These are phyloP conservation scores for Odontocolon sp. DNA, from an alignment of 2,888 invertebrate genomes.

Conservation along the genomic window DNA sequence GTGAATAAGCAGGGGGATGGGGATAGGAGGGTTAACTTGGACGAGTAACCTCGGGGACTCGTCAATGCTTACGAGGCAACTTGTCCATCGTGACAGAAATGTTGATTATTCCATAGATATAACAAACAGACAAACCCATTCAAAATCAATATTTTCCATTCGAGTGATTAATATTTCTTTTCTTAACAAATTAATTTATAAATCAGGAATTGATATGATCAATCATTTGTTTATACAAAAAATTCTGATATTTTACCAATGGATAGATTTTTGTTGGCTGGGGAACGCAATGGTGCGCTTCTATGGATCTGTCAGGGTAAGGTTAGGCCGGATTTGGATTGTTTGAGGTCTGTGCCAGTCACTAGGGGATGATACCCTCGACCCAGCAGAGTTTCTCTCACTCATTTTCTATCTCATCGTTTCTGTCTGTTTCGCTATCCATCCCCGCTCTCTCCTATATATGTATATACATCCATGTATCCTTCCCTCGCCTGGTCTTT, in stretches of 20 bases:
- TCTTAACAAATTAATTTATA: too few species aligned
- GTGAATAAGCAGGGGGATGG: conserved; percentile 42
- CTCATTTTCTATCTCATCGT: conserved; percentile 24
- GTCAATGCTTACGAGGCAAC: conserved; percentile 50
- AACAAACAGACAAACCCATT: too few species aligned
- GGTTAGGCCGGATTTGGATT: conserved; percentile 59
- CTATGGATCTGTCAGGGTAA: conserved; percentile 54
- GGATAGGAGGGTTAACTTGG: too few species aligned
- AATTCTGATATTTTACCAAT: too few species aligned
- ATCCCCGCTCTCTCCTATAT: conserved; percentile 50
- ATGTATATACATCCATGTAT: conserved; percentile 38
- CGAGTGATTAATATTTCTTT: too few species aligned
- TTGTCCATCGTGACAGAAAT: conserved; percentile 39
- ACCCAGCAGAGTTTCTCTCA: conserved; percentile 57
- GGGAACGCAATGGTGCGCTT: conserved; percentile 52
- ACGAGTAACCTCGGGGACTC: conserved; percentile 50
- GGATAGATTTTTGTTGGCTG: conserved; percentile 26
- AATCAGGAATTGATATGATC: too few species aligned
- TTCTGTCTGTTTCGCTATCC: conserved; percentile 12
- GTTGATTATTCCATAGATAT: conserved; percentile 43
- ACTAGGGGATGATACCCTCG: conserved; percentile 66
- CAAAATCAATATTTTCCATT: too few species aligned
- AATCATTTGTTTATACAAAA: too few species aligned
- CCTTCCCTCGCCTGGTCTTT: conserved; percentile 43
- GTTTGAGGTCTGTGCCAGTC: conserved; percentile 67